Evolutionary conservation across 2,113 vertebrate genomes (phyloP).

Genomic region (Acanthisitta chloris): DNA sequence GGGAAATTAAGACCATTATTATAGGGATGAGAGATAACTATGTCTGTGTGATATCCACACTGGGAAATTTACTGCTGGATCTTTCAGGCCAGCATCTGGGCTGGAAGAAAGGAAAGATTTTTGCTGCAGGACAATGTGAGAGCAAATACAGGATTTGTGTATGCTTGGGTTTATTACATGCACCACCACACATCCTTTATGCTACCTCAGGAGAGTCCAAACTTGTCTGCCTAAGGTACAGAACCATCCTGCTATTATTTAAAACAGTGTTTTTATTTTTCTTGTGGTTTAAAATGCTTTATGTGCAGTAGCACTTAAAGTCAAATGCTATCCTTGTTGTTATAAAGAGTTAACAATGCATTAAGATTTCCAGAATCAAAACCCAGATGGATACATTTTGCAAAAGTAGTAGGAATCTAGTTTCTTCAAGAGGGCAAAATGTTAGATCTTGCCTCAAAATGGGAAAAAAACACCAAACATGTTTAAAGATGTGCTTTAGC

Average conservation of each 20-base stretch:
- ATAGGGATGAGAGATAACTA: neutral
- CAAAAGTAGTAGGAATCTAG: neutral
- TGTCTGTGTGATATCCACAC: neutral
- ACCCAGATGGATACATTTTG: neutral
- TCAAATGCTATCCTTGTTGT: neutral
- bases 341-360: neutral
- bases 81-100: neutral
- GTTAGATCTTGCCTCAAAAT: neutral
- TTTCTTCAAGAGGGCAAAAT: neutral
- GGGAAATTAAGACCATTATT: neutral
- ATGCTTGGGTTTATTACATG: neutral
- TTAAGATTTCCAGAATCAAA: neutral
- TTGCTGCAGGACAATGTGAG: neutral
- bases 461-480: accelerated
- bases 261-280: neutral
- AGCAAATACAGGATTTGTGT: neutral
- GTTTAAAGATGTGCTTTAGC: neutral
- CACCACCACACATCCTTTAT: accelerated
- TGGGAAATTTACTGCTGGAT: neutral
- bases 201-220: neutral
- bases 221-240: neutral
- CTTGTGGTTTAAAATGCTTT: neutral
- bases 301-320: neutral
- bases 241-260: neutral
- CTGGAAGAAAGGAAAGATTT: neutral